Percentiles rank a stretch among this genome's conserved stretches.
These are phyloP conservation scores for Peribatodes rhomboidaria DNA, from an alignment of 2,888 invertebrate species.

Conservation along the genomic window DNA sequence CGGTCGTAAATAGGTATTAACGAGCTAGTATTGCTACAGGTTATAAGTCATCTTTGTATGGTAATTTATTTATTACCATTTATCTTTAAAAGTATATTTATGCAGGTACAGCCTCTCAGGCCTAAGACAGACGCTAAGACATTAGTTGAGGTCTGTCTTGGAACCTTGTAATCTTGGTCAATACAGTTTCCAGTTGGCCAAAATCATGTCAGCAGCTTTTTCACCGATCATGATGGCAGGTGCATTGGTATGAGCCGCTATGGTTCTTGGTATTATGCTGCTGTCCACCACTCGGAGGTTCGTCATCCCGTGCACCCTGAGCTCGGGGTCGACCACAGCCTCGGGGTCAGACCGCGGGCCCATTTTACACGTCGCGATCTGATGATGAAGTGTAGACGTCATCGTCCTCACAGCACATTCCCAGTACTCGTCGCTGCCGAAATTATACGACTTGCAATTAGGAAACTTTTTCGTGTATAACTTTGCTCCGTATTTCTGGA, in stretches of 20 bases:
- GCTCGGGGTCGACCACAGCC: constrained; percentile 88
- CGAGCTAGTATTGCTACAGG: not conserved
- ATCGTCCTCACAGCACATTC: constrained; percentile 87
- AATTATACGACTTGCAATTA: constrained; percentile 82
- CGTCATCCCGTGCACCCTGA: constrained; percentile 87
- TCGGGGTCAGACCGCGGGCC: constrained; percentile 85
- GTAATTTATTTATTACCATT: constrained; percentile 1
- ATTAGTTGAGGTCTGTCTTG: too few relatives aligned
- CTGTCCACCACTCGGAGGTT: constrained; percentile 89
- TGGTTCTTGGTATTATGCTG: constrained; percentile 89
- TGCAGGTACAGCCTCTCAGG: not conserved
- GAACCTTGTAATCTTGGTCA: constrained; percentile 32
- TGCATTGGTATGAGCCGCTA: constrained; percentile 89
- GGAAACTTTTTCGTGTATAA: constrained; percentile 84
- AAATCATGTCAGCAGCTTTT: constrained; percentile 89
- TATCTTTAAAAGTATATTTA: not conserved
- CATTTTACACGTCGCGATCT: constrained; percentile 90
- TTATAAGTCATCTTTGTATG: not conserved
- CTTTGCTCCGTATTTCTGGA: constrained; percentile 87
- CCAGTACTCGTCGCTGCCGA: constrained; percentile 89
- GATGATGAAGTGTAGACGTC: constrained; percentile 89
- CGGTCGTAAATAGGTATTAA: not conserved
- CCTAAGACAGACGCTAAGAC: not conserved
- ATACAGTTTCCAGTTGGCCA: constrained; percentile 76
- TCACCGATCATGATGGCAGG: constrained; percentile 91